Evolutionary conservation across 2,113 vertebrate species (phyloP).

Genomic region (Cheilinus undulatus): DNA sequence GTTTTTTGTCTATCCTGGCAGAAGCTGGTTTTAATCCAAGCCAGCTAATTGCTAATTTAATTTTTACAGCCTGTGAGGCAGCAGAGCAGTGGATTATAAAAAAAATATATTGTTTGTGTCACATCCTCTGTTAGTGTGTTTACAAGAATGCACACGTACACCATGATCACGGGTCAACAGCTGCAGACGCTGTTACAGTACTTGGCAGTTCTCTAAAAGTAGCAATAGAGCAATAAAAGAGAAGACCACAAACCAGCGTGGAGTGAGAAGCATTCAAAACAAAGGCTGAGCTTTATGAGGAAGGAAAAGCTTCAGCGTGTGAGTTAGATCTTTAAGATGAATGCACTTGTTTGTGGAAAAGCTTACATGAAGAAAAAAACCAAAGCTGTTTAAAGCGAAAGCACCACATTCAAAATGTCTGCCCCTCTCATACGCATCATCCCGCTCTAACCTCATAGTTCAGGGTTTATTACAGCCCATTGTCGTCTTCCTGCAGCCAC

Average conservation of each 20-base stretch:
- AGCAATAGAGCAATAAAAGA: conserved; percentile 12
- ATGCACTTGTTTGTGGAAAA: not conserved
- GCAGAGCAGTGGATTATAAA: no score
- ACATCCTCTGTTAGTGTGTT: not conserved
- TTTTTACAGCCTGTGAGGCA: not conserved
- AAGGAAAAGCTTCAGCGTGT: not conserved
- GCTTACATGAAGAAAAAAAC: no score
- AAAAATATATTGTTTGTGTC: no score
- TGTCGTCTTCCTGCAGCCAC: conserved; percentile 27
- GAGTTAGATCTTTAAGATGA: conserved; percentile 4
- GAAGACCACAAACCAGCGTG: not conserved
- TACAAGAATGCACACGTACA: not conserved
- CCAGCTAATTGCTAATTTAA: not conserved
- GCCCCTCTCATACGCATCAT: not conserved
- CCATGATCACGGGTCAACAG: not conserved
- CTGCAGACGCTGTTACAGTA: conserved; percentile 22
- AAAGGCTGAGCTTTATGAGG: conserved; percentile 23
- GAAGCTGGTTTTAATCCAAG: not conserved
- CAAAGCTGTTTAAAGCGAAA: no score
- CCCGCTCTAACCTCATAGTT: conserved; percentile 48
- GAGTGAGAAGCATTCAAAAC: not conserved
- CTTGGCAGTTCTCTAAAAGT: conserved; percentile 17
- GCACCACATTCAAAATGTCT: not conserved
- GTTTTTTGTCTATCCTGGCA: not conserved
- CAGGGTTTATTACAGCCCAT: conserved; percentile 46